Base-by-base conservation (phyloP, 2,888 invertebrate genomes). In the Drosophila parthenogenetica region DNA sequence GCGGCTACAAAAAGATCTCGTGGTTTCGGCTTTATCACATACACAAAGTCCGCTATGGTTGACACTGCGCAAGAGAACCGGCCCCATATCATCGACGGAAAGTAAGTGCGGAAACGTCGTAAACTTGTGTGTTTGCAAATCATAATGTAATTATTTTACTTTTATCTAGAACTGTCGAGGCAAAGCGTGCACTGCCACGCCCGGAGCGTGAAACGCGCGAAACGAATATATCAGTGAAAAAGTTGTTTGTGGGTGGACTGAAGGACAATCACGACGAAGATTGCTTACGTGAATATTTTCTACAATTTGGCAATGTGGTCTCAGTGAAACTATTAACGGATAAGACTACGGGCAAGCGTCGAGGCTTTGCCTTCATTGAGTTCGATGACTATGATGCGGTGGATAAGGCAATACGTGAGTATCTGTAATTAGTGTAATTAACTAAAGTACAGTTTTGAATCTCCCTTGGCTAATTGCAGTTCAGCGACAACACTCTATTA, bases 21-120 rank as follows among this genome's bases (percentile, higher is more conserved):
- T 74, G 99, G 99, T 1, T 99, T 99, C 93, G 99, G 99, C 13
- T 99, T 99, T 91, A 98, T 99, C 61, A 99, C 99, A 8, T 99
- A 98, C 91, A 96, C 97, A 7, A 94, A 96, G 81, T 96, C 98
- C 3, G 95, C 96, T 64, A 98, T 98, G 98, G 98, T 99, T 2
- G 98, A 99, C 93, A 97, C 97, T 89, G 98, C 99, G 5, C 99
- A 99, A 91, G 94, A 94, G 85, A 95, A 95, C 49, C 94, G 96
- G 37, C 99, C 99, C 0, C 99, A 99, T 91, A 94, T 96, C 90
- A 97, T 99, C 69, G 98, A 98, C 93, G 98, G 97, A 72, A 94
- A 94, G 94, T 92, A 64, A 1, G 64, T 73, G n/a, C 16, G 14
- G 13, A 53, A 19, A 14, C n/a, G 5, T 48, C 8, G 14, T 29